Percentiles rank a stretch among this genome's conserved stretches.
phyloP scores from a whole-genome alignment of 2,113 vertebrate genomes.

The Gadus macrocephalus region DNA sequence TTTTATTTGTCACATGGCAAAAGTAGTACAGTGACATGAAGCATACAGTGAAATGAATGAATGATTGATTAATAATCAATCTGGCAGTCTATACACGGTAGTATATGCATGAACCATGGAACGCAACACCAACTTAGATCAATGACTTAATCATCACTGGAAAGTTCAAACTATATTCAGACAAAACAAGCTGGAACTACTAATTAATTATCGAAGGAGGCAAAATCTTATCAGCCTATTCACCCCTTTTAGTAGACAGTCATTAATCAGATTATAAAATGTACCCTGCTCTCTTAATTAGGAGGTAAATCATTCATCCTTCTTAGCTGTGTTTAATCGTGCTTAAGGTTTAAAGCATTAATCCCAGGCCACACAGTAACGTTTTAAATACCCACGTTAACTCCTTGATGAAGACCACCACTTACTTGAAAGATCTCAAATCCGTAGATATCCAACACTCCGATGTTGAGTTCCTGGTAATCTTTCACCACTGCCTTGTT shows the following conservation, averaged over 20 bases:
- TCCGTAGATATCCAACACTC: slow-evolving; percentile 96
- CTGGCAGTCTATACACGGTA: too few species aligned
- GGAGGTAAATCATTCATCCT: slow-evolving; percentile 46
- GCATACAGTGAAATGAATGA: too few species aligned
- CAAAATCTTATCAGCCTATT: slow-evolving; percentile 10
- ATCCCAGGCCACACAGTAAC: slow-evolving; percentile 38
- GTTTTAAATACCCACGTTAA: background rate
- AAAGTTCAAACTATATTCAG: too few species aligned
- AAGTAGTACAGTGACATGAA: too few species aligned
- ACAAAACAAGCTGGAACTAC: background rate
- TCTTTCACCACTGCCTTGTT: slow-evolving; percentile 97
- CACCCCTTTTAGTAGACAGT: slow-evolving; percentile 27
- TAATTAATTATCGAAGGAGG: background rate
- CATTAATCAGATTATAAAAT: slow-evolving; percentile 58
- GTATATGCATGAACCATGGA: too few species aligned
- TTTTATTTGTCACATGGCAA: too few species aligned
- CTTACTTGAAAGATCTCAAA: slow-evolving; percentile 98
- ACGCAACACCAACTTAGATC: too few species aligned
- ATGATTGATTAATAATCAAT: too few species aligned
- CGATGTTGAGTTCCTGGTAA: slow-evolving; percentile 89
- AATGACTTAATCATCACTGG: too few species aligned
- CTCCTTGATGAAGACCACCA: background rate
- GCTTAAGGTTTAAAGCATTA: slow-evolving; percentile 36
- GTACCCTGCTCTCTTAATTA: slow-evolving; percentile 47
- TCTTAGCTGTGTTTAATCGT: slow-evolving; percentile 49